A percentile compares a stretch with the other conserved stretches of the same genome.
Conservation (phyloP, 30 jellyfish, hydroid and myxozoan genomes). For the Cassiopea xamachana region DNA sequence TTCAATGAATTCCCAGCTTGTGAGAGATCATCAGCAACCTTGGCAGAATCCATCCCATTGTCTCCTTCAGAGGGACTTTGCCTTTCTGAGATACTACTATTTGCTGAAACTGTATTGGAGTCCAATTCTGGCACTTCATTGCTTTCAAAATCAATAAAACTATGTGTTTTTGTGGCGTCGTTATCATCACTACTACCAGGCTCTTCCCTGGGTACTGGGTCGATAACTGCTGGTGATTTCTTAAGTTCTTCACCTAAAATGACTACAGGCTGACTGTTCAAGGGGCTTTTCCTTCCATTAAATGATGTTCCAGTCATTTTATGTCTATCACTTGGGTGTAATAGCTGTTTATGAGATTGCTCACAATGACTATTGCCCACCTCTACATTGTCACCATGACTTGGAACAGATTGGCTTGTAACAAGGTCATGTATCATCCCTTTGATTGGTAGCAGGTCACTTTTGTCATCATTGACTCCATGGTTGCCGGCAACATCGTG, state of each 20-base stretch:
- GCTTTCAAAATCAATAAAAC: not conserved
- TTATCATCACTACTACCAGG: not conserved
- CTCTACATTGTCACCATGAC: not conserved
- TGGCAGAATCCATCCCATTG: constrained; percentile 37
- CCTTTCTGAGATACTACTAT: constrained; percentile 9
- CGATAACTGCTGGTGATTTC: not conserved
- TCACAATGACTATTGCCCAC: not conserved
- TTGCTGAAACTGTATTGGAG: constrained; percentile 8
- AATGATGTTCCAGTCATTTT: not conserved
- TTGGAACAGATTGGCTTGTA: not conserved
- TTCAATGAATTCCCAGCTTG: constrained; percentile 26
- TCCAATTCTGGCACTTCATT: not conserved
- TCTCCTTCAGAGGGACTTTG: constrained; percentile 2
- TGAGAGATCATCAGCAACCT: constrained; percentile 20
- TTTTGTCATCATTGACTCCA: not conserved
- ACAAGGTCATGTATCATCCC: too few species aligned
- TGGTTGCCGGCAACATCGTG: not conserved
- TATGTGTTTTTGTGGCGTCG: not conserved
- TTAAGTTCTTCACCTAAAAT: not conserved
- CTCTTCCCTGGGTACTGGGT: not conserved
- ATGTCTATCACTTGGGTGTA: not conserved
- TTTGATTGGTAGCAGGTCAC: not conserved
- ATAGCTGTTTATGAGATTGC: not conserved
- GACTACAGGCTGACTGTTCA: not conserved
- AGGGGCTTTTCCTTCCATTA: not conserved